A percentile compares a stretch with the other conserved stretches of the same genome.
These are phyloP conservation scores for Hydriomena furcata DNA, from an alignment of 2,888 invertebrate species.

Conservation along the genomic window DNA sequence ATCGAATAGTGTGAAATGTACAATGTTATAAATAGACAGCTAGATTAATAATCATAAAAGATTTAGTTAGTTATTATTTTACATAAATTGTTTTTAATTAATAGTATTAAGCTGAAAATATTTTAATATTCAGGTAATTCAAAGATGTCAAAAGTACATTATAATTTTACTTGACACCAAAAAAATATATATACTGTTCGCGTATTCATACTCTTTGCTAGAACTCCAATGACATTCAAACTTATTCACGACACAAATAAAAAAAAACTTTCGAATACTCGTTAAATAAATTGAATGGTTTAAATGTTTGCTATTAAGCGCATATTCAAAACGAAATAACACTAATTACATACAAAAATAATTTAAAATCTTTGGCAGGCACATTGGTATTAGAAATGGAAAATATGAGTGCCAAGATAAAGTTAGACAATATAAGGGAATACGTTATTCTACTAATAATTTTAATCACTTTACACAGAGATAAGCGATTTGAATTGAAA, in stretches of 20 bases:
- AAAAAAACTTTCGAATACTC: too few species aligned
- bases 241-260: too few species aligned
- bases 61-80: background rate
- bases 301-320: background rate
- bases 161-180: too few species aligned
- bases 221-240: too few species aligned
- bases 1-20: slow-evolving; percentile 59
- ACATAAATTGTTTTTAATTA: too few species aligned
- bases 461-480: background rate
- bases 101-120: too few species aligned
- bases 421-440: slow-evolving; percentile 4
- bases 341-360: slow-evolving; percentile 22
- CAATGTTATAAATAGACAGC: slow-evolving; percentile 32
- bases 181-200: too few species aligned
- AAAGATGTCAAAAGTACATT: too few species aligned
- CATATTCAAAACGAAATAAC: slow-evolving; percentile 4
- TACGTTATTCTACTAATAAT: background rate
- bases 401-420: slow-evolving; percentile 25
- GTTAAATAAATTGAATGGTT: too few species aligned
- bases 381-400: slow-evolving; percentile 51
- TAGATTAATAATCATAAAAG: background rate
- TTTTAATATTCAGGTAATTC: too few species aligned
- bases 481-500: background rate
- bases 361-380: slow-evolving; percentile 59
- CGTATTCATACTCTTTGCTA: too few species aligned